Conservation (phyloP, 2,113 vertebrate genomes). For the Coryphaenoides rupestris region DNA sequence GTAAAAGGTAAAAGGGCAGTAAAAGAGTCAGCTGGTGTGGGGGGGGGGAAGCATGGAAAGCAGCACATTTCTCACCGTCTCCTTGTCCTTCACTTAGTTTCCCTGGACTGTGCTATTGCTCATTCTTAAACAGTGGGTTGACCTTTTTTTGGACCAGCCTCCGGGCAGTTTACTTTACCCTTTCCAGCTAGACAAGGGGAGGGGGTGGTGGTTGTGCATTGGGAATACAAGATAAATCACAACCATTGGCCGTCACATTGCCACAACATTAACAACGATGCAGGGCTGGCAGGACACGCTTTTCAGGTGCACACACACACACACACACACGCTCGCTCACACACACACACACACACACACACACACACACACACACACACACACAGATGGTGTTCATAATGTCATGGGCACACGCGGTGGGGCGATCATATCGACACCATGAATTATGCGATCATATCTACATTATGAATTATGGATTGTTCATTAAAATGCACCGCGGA, state of each 20-base stretch:
- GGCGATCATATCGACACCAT: slow-evolving; percentile 5
- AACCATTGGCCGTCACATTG: not conserved
- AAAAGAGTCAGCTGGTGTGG: not conserved
- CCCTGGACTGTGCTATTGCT: slow-evolving; percentile 39
- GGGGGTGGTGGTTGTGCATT: slow-evolving; percentile 33
- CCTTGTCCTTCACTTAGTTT: slow-evolving; percentile 12
- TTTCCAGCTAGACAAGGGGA: slow-evolving; percentile 59
- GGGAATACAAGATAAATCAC: slow-evolving; percentile 65
- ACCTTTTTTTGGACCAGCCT: slow-evolving; percentile 65
- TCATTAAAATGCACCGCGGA: slow-evolving; percentile 60
- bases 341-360: not conserved
- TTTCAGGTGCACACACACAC: not conserved
- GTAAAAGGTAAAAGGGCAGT: too few species aligned
- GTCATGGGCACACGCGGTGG: slow-evolving; percentile 30
- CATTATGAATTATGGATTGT: slow-evolving; percentile 59
- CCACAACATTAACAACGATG: too few species aligned
- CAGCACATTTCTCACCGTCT: slow-evolving; percentile 3
- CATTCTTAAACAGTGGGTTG: slow-evolving; percentile 63
- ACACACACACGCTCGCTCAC: not conserved
- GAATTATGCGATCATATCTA: slow-evolving; percentile 34
- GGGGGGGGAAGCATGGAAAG: slow-evolving; percentile 6
- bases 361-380: too few species aligned
- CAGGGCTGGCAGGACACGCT: too few species aligned
- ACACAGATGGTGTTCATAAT: slow-evolving; percentile 20
- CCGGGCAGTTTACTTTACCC: slow-evolving; percentile 68